Evolutionary conservation across 2,888 invertebrate genomes (phyloP).

Genomic region (Ectemnius cavifrons): DNA sequence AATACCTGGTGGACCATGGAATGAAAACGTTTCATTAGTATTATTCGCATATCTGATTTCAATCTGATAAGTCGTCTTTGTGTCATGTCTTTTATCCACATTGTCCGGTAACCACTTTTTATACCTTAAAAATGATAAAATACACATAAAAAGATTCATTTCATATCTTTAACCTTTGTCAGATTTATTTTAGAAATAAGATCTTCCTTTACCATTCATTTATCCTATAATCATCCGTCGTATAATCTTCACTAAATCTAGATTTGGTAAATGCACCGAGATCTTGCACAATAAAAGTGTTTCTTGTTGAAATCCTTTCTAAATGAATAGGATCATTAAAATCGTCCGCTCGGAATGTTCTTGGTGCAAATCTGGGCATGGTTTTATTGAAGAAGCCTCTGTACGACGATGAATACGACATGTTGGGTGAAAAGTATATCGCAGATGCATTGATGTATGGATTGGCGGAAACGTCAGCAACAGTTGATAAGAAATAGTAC

Average conservation of each 20-base stretch:
- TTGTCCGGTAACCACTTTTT: slow-evolving; percentile 94
- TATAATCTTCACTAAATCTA: slow-evolving; percentile 91
- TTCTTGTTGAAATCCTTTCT: slow-evolving; percentile 95
- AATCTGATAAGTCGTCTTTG: slow-evolving; percentile 95
- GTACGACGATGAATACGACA: slow-evolving; percentile 96
- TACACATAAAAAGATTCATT: neutral
- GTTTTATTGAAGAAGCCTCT: slow-evolving; percentile 98
- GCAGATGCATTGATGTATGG: slow-evolving; percentile 95
- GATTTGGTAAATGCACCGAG: slow-evolving; percentile 90
- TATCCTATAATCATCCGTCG: slow-evolving; percentile 92
- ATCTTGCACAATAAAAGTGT: slow-evolving; percentile 92
- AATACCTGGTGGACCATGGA: slow-evolving; percentile 91
- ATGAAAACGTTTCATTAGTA: slow-evolving; percentile 97
- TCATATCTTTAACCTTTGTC: neutral
- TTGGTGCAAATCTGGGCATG: slow-evolving; percentile 94
- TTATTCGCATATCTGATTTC: slow-evolving; percentile 96
- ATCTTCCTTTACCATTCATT: slow-evolving; percentile 88
- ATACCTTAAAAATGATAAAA: slow-evolving; percentile 79
- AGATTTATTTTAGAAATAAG: neutral
- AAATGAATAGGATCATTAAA: slow-evolving; percentile 97
- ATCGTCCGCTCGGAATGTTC: slow-evolving; percentile 94
- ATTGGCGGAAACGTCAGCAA: slow-evolving; percentile 96
- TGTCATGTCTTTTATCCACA: slow-evolving; percentile 90
- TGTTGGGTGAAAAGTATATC: slow-evolving; percentile 95
- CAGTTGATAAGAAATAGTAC: slow-evolving; percentile 96